Evolutionary conservation across 2,888 invertebrate genomes (phyloP).

Genomic region (Dendrolimus pini): DNA sequence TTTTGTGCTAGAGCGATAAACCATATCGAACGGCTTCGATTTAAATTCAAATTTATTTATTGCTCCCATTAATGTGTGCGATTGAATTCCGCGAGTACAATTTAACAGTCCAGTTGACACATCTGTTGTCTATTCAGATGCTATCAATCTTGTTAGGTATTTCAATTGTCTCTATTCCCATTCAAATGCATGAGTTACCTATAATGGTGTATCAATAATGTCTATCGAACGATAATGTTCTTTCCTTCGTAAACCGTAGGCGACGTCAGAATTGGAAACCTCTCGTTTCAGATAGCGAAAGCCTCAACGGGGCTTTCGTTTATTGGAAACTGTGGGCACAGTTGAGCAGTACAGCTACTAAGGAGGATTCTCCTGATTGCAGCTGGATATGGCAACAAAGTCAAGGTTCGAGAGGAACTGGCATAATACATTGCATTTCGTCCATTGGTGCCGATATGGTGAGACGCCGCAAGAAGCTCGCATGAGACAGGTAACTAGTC

Average conservation of each 20-base stretch:
- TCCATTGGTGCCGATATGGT: slow-evolving; percentile 84
- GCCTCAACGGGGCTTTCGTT: slow-evolving; percentile 64
- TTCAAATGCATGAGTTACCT: slow-evolving; percentile 45
- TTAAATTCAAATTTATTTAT: slow-evolving; percentile 29
- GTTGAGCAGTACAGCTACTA: slow-evolving; percentile 64
- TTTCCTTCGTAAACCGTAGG: slow-evolving; percentile 46
- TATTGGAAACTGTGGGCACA: slow-evolving; percentile 56
- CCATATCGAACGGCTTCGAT: slow-evolving; percentile 21
- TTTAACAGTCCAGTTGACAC: slow-evolving; percentile 5
- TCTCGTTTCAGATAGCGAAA: slow-evolving; percentile 73
- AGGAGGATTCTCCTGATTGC: slow-evolving; percentile 74
- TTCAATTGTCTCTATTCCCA: slow-evolving; percentile 10
- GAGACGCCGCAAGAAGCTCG: slow-evolving; percentile 81
- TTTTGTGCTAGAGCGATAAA: background rate
- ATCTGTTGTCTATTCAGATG: slow-evolving; percentile 7
- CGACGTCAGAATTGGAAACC: slow-evolving; percentile 72
- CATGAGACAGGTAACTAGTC: slow-evolving; percentile 78
- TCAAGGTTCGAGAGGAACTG: slow-evolving; percentile 78
- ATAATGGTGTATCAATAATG: slow-evolving; percentile 32
- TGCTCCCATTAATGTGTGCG: slow-evolving; percentile 21
- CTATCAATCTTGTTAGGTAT: slow-evolving; percentile 2
- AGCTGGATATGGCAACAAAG: slow-evolving; percentile 76
- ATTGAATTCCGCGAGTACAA: slow-evolving; percentile 11
- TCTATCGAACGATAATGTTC: slow-evolving; percentile 39
- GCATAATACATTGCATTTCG: slow-evolving; percentile 82